A percentile compares a stretch with the other conserved stretches of the same genome.
Conservation (phyloP, 2,113 vertebrate species). For the Setophaga kirtlandii region DNA sequence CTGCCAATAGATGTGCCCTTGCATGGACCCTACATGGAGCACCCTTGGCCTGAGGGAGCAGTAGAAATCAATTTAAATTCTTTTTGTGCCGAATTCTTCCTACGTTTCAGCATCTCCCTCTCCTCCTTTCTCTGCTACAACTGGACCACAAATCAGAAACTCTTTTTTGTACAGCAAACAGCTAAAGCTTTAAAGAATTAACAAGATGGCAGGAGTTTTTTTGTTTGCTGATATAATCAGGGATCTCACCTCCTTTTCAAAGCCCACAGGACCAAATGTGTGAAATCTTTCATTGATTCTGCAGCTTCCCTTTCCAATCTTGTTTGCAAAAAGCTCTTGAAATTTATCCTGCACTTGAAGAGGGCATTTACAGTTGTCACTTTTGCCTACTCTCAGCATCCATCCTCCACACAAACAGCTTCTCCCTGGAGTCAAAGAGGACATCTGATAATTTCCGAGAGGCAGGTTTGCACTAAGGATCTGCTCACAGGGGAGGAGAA, state of each 20-base stretch:
- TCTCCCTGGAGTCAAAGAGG: neutral
- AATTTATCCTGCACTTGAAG: slow-evolving; percentile 4
- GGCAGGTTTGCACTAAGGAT: neutral
- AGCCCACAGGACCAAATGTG: neutral
- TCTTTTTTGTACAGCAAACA: neutral
- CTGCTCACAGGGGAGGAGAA: neutral
- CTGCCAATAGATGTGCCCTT: neutral
- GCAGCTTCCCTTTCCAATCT: slow-evolving; percentile 13
- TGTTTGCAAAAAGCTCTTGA: slow-evolving; percentile 35
- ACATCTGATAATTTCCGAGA: neutral
- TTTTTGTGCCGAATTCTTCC: neutral
- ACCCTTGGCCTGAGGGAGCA: neutral
- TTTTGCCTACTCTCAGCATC: slow-evolving; percentile 36
- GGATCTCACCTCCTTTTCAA: slow-evolving; percentile 15
- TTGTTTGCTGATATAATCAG: slow-evolving; percentile 11
- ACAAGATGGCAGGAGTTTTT: neutral
- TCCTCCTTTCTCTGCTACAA: neutral
- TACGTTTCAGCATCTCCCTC: neutral
- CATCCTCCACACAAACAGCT: neutral
- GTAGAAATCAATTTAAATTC: neutral
- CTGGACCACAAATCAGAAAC: neutral
- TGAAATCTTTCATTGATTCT: slow-evolving; percentile 45
- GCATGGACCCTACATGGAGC: neutral
- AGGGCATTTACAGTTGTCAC: slow-evolving; percentile 33
- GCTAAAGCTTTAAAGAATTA: slow-evolving; percentile 33